Conservation (phyloP, 2,113 vertebrate species). For the Seriola dumerili region DNA sequence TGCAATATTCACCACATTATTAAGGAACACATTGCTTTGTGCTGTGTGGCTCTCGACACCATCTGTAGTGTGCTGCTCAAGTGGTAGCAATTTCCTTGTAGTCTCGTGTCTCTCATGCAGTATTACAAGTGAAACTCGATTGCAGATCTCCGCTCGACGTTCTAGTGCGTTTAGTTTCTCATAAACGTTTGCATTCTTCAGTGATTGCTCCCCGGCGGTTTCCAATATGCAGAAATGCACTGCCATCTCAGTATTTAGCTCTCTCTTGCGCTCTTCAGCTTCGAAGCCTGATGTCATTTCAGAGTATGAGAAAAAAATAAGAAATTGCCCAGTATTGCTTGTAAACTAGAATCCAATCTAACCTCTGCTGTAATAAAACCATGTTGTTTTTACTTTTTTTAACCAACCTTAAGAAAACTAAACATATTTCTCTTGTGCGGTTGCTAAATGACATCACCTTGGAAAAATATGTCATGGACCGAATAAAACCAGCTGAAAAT, state of each 20-base stretch:
- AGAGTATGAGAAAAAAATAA: conserved; percentile 11
- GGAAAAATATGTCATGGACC: background rate
- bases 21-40: conserved; percentile 71
- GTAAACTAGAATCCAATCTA: conserved; percentile 27
- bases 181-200: conserved; percentile 84
- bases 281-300: conserved; percentile 65
- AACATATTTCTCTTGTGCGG: background rate
- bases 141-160: conserved; percentile 79
- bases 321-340: conserved; percentile 21
- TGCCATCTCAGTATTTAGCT: conserved; percentile 53
- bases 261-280: conserved; percentile 48
- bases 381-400: background rate
- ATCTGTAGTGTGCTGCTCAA: conserved; percentile 72
- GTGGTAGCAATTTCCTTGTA: conserved; percentile 76
- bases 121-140: conserved; percentile 78
- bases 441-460: background rate
- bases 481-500: conserved; percentile 1
- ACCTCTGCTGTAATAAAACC: conserved; percentile 16
- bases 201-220: conserved; percentile 80
- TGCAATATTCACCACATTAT: conserved; percentile 76
- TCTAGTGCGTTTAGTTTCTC: conserved; percentile 83
- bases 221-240: conserved; percentile 72
- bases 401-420: background rate
- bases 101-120: conserved; percentile 65
- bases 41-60: conserved; percentile 70